Evolutionary conservation across 1,140 invertebrate species (phyloP).

Genomic region (Zaprionus taronus): DNA sequence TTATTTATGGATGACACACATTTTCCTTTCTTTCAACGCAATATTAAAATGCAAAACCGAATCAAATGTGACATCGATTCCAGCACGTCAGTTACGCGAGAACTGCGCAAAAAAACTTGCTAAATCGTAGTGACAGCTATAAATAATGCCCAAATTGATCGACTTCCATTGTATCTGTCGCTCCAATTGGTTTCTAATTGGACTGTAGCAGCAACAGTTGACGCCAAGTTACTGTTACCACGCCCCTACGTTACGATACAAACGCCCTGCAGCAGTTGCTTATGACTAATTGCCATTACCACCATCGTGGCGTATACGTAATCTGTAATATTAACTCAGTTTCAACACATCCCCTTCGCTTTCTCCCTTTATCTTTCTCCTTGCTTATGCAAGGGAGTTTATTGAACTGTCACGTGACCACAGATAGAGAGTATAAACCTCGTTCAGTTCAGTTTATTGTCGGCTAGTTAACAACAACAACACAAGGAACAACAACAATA

Average conservation of each 20-base stretch:
- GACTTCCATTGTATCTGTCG: neutral
- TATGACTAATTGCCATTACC: conserved; percentile 18
- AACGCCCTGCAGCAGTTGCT: neutral
- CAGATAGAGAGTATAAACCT: conserved; percentile 10
- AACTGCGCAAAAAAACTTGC: neutral
- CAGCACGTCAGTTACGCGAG: neutral
- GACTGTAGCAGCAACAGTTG: neutral
- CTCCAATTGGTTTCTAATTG: conserved; percentile 9
- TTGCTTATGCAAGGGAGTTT: conserved; percentile 28
- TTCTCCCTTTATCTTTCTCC: neutral
- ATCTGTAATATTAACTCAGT: neutral
- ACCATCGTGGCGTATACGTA: conserved; percentile 22
- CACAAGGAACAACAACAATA: conserved; percentile 23
- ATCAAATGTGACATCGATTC: conserved; percentile 21
- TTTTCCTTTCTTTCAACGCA: conserved; percentile 27
- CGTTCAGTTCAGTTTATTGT: conserved; percentile 27
- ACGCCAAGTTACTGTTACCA: neutral
- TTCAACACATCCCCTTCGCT: neutral
- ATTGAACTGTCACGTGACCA: conserved; percentile 68
- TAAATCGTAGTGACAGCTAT: neutral
- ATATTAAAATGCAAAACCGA: conserved; percentile 48
- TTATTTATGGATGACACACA: conserved; percentile 56
- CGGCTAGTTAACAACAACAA: conserved; percentile 36
- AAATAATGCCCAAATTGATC: neutral
- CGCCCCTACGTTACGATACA: neutral